Evolutionary conservation across 2,797 vertebrate species (phyloP).

Genomic region (Otolemur crassicaudatus): DNA sequence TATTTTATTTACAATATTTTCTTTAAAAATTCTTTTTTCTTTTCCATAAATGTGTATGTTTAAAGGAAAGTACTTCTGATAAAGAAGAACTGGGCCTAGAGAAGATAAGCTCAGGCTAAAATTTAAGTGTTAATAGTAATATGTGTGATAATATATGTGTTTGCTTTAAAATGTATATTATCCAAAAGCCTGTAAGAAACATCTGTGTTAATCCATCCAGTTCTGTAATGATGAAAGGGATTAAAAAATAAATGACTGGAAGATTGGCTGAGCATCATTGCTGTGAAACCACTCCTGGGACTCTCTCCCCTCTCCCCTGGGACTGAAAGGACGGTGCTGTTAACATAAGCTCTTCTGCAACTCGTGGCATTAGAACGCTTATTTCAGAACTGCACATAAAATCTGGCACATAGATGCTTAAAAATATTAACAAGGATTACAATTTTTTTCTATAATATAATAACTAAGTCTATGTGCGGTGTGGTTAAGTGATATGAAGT

Average conservation of each 20-base stretch:
- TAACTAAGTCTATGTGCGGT: not conserved
- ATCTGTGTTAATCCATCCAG: not conserved
- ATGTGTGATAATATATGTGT: not conserved
- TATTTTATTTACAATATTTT: not conserved
- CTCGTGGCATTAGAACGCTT: not conserved
- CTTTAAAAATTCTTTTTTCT: conserved; percentile 20
- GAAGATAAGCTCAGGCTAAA: not conserved
- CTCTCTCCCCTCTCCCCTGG: not conserved
- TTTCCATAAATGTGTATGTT: not conserved
- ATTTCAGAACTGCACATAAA: not conserved
- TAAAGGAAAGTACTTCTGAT: not conserved
- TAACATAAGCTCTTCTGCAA: not conserved
- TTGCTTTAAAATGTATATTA: not conserved
- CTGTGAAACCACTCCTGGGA: not conserved
- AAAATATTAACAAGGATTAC: not conserved
- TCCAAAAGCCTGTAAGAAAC: not conserved
- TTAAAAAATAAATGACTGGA: not conserved
- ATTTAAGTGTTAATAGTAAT: conserved; percentile 3
- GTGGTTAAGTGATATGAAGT: not conserved
- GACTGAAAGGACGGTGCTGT: not conserved
- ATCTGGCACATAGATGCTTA: not conserved
- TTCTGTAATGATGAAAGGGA: not conserved
- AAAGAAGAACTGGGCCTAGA: not conserved
- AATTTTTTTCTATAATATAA: not conserved
- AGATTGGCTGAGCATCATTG: not conserved